These are phyloP conservation scores for Hedya salicella DNA, from an alignment of 2,888 invertebrate species.

Conservation along the genomic window DNA sequence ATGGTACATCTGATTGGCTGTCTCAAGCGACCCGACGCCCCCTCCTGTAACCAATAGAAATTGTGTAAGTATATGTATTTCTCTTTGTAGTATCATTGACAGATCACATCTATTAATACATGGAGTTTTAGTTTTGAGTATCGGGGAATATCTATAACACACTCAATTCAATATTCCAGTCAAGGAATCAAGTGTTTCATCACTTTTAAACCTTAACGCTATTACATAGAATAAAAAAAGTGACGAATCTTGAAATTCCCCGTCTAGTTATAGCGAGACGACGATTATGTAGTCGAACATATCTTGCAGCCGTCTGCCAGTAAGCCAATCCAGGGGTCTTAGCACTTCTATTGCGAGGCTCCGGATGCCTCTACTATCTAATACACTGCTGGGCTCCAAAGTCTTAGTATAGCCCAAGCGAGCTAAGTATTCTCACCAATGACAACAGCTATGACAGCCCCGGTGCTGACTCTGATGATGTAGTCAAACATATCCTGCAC, in stretches of 20 bases:
- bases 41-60: conserved; percentile 57
- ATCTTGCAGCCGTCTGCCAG: conserved; percentile 88
- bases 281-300: conserved; percentile 95
- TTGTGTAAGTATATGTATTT: no score
- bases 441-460: conserved; percentile 91
- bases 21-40: conserved; percentile 70
- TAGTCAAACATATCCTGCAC: conserved; percentile 94
- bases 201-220: no score
- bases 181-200: no score
- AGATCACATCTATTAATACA: no score
- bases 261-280: conserved; percentile 80
- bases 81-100: no score
- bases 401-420: conserved; percentile 89
- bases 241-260: no score
- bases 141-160: no score
- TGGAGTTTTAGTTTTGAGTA: no score
- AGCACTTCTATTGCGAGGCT: conserved; percentile 95
- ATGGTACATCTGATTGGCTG: conserved; percentile 73
- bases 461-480: conserved; percentile 93
- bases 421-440: conserved; percentile 85
- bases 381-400: conserved; percentile 90
- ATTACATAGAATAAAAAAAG: no score
- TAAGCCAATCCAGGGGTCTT: conserved; percentile 89
- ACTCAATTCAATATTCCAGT: no score
- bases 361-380: conserved; percentile 96